Conservation (phyloP, 2,113 vertebrate species). For the Gobius niger region DNA sequence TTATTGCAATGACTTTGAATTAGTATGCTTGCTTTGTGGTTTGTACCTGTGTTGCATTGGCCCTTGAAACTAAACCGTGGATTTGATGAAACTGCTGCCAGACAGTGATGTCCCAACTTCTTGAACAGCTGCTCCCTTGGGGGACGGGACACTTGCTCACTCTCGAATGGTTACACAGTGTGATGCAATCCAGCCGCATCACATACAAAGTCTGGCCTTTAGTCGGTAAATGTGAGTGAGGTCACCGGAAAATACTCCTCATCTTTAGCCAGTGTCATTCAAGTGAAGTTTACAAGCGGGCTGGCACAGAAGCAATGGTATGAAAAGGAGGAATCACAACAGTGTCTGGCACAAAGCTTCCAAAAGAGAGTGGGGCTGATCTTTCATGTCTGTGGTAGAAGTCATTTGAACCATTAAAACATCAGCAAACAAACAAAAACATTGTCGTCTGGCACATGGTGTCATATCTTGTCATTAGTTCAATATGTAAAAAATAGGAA, state of each 20-base stretch:
- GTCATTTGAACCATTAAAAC: too few species aligned
- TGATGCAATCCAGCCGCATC: conserved; percentile 13
- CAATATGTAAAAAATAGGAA: too few species aligned
- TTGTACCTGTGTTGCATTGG: not conserved
- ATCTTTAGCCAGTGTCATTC: conserved; percentile 7
- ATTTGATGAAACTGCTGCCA: not conserved
- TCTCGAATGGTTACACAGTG: not conserved
- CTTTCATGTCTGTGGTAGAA: not conserved
- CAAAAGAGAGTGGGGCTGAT: not conserved
- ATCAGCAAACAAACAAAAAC: too few species aligned
- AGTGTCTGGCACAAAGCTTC: not conserved
- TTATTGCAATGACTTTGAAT: too few species aligned
- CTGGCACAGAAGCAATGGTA: conserved; percentile 10
- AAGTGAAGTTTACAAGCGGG: conserved; percentile 6
- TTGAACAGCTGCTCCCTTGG: conserved; percentile 1
- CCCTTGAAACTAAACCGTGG: not conserved
- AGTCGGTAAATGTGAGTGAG: conserved; percentile 36
- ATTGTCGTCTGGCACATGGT: too few species aligned
- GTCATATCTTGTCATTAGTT: too few species aligned
- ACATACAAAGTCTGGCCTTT: conserved; percentile 15
- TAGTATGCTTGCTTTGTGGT: not conserved
- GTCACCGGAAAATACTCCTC: conserved; percentile 30
- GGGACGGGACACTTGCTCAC: not conserved
- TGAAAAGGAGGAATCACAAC: conserved; percentile 14
- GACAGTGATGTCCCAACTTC: conserved; percentile 8